Evolutionary conservation across 2,888 invertebrate genomes (phyloP), one percentile per base, ranked within the genome.

Genomic region (Noctua janthe): DNA sequence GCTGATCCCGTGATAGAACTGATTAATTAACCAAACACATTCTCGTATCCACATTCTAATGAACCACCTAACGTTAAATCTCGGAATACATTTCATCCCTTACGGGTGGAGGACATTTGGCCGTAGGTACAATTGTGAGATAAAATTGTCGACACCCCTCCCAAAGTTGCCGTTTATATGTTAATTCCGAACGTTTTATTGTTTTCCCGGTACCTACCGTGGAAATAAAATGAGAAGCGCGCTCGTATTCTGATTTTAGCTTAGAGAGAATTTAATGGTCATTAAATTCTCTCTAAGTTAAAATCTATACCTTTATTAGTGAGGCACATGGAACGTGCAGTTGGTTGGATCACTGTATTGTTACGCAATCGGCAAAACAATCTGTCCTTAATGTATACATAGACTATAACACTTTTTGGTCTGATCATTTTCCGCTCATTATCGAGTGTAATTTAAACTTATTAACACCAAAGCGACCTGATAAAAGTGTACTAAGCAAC

Each of bases 181-280:
- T 90, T 92, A 94, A 93, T 93, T 89, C 81, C 75, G 77, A 88
- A 89, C 89, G 89, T 90, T 94, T 93, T 92, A 93, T 93, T 93
- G 90, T 92, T 91, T 92, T 84, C 87, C 84, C 83, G 86, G 88
- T 84, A 84, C 84, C 87, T 87, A 81, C 39, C 88, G 87, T 82
- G 80, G 83, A 90, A 88, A 87, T 89, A 87, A 85, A 89, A 89
- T 86, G 83, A 83, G 83, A 70, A 75, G 49, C 82, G 78, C 74
- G 62, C 62, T 74, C 74, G 78, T 69, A 59, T 78, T 80, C 75
- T 77, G 86, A 86, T 88, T 85, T 85, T 62, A 43, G 56, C 62
- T 71, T 47, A 64, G 15, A 72, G 59, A 62, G 71, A 70, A 82
- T 85, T 82, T 17, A 74, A 82, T 76, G 69, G 35, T 79, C 70